Conservation (phyloP, 2,888 invertebrate species). For the Melieria crassipennis region DNA sequence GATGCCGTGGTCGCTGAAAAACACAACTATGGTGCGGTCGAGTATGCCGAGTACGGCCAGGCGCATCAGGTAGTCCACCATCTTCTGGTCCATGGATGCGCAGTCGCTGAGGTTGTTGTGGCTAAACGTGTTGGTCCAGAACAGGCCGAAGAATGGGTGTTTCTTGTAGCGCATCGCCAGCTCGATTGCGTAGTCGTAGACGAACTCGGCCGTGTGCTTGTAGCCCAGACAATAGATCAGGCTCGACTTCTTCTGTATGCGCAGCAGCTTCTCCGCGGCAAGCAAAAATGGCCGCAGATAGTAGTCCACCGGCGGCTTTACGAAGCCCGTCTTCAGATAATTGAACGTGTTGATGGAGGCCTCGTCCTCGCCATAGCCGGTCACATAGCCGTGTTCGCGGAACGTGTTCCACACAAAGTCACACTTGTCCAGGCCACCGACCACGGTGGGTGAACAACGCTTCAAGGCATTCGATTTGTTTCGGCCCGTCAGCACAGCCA, state of each 20-base stretch:
- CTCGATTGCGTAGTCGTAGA: constrained; percentile 75
- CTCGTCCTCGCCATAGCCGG: constrained; percentile 84
- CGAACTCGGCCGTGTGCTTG: constrained; percentile 73
- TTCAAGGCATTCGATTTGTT: constrained; percentile 66
- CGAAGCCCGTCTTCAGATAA: constrained; percentile 78
- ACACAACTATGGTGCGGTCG: constrained; percentile 75
- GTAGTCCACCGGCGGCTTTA: constrained; percentile 80
- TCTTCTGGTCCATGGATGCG: constrained; percentile 73
- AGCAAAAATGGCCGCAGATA: constrained; percentile 80
- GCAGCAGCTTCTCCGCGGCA: constrained; percentile 72
- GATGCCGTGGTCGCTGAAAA: constrained; percentile 83
- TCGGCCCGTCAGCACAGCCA: constrained; percentile 82
- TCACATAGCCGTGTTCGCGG: constrained; percentile 76
- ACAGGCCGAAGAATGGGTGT: constrained; percentile 76
- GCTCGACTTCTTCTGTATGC: constrained; percentile 67
- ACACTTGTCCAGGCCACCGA: constrained; percentile 74
- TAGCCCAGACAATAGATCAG: constrained; percentile 73
- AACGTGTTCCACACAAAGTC: constrained; percentile 83
- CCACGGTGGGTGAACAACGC: constrained; percentile 67
- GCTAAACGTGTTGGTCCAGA: constrained; percentile 83
- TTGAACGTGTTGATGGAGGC: constrained; percentile 76
- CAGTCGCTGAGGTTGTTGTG: constrained; percentile 76
- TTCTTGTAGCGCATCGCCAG: constrained; percentile 73
- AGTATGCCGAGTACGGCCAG: constrained; percentile 71
- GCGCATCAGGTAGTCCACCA: constrained; percentile 71